phyloP scores from a whole-genome alignment of 2,888 invertebrate genomes.

The Epicampocera succincta region DNA sequence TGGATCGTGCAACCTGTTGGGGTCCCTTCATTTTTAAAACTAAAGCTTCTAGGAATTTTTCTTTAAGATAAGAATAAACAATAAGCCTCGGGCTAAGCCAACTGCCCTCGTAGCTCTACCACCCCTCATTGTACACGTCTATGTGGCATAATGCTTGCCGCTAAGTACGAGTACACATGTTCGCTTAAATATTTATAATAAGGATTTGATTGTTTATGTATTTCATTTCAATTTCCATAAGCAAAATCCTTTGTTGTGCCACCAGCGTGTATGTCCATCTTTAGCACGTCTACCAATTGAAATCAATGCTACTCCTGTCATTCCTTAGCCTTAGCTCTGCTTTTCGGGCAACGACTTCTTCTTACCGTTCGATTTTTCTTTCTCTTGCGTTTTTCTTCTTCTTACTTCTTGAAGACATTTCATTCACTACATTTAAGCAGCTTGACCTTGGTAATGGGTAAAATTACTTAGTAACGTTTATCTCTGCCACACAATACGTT shows the following conservation, averaged over 20 bases:
- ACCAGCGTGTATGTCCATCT: slow-evolving; percentile 38
- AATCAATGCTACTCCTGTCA: slow-evolving; percentile 22
- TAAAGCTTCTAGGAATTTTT: too few species aligned
- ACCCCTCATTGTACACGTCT: too few species aligned
- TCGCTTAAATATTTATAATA: slow-evolving; percentile 20
- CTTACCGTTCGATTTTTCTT: slow-evolving; percentile 8
- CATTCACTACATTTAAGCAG: slow-evolving; percentile 37
- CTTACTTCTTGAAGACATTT: slow-evolving; percentile 26
- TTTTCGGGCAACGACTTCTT: background rate
- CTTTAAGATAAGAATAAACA: too few species aligned
- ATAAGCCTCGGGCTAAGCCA: too few species aligned
- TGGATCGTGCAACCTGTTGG: too few species aligned
- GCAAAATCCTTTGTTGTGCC: slow-evolving; percentile 60
- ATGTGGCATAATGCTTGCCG: background rate
- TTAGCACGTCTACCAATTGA: slow-evolving; percentile 21
- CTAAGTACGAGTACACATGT: background rate
- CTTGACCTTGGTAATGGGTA: slow-evolving; percentile 62
- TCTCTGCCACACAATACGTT: slow-evolving; percentile 24
- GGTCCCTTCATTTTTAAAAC: too few species aligned
- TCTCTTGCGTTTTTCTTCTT: background rate
- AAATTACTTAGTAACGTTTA: slow-evolving; percentile 58
- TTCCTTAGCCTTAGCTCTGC: background rate
- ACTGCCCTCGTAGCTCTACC: too few species aligned
- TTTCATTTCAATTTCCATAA: slow-evolving; percentile 63
- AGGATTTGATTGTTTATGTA: slow-evolving; percentile 45